Evolutionary conservation across 2,797 vertebrate genomes (phyloP), one percentile per base, ranked within the genome.

Genomic region (Lates japonicus): DNA sequence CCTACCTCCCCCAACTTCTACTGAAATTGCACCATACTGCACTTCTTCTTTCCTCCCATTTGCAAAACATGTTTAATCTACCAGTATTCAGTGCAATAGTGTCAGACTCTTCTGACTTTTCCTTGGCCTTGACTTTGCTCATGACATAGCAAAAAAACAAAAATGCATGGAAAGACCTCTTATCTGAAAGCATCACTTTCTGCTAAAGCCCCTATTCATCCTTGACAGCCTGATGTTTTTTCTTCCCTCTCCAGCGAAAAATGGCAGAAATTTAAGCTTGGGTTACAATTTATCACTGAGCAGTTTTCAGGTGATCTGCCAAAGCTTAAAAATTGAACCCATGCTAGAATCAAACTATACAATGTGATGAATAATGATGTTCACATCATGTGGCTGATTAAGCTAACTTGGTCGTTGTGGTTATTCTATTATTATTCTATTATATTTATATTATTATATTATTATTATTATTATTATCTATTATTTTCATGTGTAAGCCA

Each of bases 161-260:
- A 60, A 60, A 60, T 22, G 60, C 22, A 44, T 14, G 13, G 46
- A 58, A 41, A 49, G 22, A 59, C 10, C 3, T 76, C 44, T 67
- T 79, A 83, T 67, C 78, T 80, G 52, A 63, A 74, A 69, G 58
- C 73, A 66, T 77, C 39, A 70, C 70, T 75, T 66, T 76, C 49
- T 54, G 60, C 72, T 62, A 59, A 81, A 20, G 13, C 33, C 35
- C 31, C 72, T 59, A 35, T 79, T 76, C 54, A 66, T 73, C 69
- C 48, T 39, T 78, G 71, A 78, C 78, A 80, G 70, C 52, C 69
- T 55, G 46, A 60, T 58, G 39, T 74, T 29, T 29, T 29, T 58
- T 75, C 20, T 10, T 20, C 29, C 5, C 19, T 57, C 52, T 44
- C 16, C 22, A 16, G 51, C 22, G 12, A 22, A 64, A 61, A 67